Evolutionary conservation across 2,797 vertebrate species (phyloP).

Genomic region (Bovichtus diacanthus): DNA sequence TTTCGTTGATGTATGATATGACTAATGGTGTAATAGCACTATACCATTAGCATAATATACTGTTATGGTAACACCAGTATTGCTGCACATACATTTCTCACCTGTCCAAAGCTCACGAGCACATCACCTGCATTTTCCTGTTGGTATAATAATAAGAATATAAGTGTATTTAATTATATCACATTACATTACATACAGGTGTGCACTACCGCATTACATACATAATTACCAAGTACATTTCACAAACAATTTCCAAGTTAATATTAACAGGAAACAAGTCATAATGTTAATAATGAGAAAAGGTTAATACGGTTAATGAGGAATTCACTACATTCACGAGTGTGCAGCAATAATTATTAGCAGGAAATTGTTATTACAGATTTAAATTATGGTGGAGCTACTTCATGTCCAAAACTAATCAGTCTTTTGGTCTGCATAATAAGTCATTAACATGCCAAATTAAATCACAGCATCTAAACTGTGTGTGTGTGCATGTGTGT

Average conservation of each 20-base stretch:
- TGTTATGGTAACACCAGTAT: background rate
- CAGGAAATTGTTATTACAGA: background rate
- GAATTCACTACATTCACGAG: background rate
- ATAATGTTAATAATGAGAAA: background rate
- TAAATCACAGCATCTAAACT: background rate
- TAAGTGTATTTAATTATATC: conserved; percentile 1
- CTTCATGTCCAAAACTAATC: background rate
- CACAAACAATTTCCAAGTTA: background rate
- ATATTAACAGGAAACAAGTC: background rate
- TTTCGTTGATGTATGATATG: conserved; percentile 4
- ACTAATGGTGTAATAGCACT: conserved; percentile 14
- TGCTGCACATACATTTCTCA: background rate
- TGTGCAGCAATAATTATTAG: background rate
- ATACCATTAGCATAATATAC: background rate
- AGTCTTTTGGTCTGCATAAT: background rate
- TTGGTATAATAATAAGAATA: background rate
- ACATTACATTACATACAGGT: too few relatives aligned
- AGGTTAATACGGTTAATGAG: too few relatives aligned
- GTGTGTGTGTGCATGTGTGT: conserved; percentile 31
- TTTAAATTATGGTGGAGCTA: background rate
- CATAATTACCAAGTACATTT: background rate
- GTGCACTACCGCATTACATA: too few relatives aligned
- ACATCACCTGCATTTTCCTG: background rate
- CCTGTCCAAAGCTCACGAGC: background rate
- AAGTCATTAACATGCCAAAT: background rate